phyloP scores from a whole-genome alignment of 2,888 invertebrate genomes.

The Idaea straminata region DNA sequence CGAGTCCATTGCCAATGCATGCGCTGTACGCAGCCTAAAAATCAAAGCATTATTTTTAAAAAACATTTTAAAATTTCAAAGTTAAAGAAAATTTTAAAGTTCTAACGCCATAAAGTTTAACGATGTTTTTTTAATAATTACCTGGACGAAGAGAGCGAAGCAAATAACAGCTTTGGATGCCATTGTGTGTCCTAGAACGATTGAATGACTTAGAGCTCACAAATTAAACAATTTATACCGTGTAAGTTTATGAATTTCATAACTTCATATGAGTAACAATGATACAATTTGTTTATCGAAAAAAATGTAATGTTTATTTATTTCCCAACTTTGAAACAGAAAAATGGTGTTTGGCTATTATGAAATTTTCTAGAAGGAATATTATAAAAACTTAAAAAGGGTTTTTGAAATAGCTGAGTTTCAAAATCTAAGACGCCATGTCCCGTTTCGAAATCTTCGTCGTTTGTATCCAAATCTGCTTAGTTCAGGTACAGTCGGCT shows the following conservation, averaged over 20 bases:
- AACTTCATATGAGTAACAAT: neutral
- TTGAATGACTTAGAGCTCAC: neutral
- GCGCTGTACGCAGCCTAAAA: constrained; percentile 4
- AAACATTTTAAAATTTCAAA: neutral
- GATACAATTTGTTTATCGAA: neutral
- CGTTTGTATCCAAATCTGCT: neutral
- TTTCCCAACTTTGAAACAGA: neutral
- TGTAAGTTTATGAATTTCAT: neutral
- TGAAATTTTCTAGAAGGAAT: neutral
- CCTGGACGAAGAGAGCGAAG: constrained; percentile 3
- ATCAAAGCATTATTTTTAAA: no score
- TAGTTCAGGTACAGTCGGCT: neutral
- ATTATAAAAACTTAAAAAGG: neutral
- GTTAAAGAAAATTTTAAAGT: neutral
- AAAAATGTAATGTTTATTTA: neutral
- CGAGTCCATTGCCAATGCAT: constrained; percentile 2
- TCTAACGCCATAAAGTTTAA: neutral
- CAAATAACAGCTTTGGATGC: constrained; percentile 4
- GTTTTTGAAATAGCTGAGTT: neutral
- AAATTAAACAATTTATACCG: constrained; percentile 1
- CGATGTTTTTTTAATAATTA: neutral
- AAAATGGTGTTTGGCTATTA: neutral
- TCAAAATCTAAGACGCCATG: neutral
- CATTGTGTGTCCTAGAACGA: neutral
- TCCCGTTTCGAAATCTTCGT: neutral